Base-by-base conservation (phyloP, 1,140 invertebrate genomes). In the Zaprionus davidi region DNA sequence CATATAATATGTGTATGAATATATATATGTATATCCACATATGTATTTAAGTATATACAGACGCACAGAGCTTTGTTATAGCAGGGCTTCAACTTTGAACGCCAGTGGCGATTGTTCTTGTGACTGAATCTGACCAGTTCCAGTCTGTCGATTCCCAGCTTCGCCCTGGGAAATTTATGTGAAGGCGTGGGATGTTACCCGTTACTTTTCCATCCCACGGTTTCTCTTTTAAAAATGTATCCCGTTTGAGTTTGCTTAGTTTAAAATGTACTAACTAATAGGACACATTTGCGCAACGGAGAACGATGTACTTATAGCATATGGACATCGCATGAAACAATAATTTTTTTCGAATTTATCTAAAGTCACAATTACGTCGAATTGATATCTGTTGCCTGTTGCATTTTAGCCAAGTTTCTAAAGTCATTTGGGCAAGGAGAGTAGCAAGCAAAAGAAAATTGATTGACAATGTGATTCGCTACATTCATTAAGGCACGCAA, bases 91-190 rank as follows among this genome's bases (percentile, higher is more conserved):
- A 49, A 31, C 59, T 62, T 26, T 15, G 24, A 49, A 46, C 28
- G 59, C 41, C 59, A 46, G 13, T 9, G 41, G 59, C 26, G 44
- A 46, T 62, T 62, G 59, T 15, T 60, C 38, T 24, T 38, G 22
- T 17, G 36, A n/a, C 24, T 46, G 58, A 9, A 26, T 46, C 58
- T 49, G 59, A 62, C 59, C 41, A 46, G 41, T 62, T 62, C 41
- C n/a, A 28, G n/a, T 46, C 41, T 49, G 41, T 13, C 41, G 59
- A 49, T 49, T 62, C 36, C 24, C 36, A 26, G 24, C n/a, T 31
- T 13, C 6, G 53, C 13, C 7, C 38, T 46, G 36, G 20, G 57
- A 59, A 59, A n/a, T 38, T 13, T 6, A 59, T 15, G 22, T 46
- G 36, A 26, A 7, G 20, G 34, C 34, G 20, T 60, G 17, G 7